phyloP scores from a whole-genome alignment of 2,113 vertebrate genomes.

The Channa maculata region DNA sequence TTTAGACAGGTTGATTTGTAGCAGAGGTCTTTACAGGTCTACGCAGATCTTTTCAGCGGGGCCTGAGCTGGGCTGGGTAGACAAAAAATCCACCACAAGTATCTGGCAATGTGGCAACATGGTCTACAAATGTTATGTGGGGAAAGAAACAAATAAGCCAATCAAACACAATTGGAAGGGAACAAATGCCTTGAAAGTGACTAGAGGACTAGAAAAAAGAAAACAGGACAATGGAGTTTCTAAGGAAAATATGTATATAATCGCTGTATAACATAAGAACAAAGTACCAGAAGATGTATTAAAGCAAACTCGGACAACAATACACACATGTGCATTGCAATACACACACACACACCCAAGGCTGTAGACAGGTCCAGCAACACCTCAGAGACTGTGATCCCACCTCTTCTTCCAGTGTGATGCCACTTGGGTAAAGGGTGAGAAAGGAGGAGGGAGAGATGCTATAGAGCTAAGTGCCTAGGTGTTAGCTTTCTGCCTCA shows the following conservation, averaged over 20 bases:
- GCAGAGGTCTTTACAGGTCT: no score
- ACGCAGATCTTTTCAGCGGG: no score
- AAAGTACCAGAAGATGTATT: not conserved
- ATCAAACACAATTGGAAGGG: no score
- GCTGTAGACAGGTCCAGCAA: conserved; percentile 74
- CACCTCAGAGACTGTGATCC: conserved; percentile 72
- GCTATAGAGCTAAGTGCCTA: conserved; percentile 80
- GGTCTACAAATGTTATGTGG: no score
- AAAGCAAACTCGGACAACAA: conserved; percentile 17
- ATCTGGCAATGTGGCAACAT: no score
- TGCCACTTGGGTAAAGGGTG: conserved; percentile 59
- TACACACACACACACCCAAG: conserved; percentile 16
- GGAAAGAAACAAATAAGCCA: no score
- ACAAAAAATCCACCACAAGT: no score
- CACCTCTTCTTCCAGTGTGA: conserved; percentile 44
- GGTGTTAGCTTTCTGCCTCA: conserved; percentile 71
- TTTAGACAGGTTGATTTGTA: no score
- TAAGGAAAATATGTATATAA: not conserved
- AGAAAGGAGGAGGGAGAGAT: conserved; percentile 57
- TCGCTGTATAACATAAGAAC: no score
- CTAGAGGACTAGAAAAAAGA: no score
- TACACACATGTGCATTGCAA: conserved; percentile 12
- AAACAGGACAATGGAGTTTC: not conserved
- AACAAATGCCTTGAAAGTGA: no score
- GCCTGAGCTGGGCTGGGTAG: no score